These are phyloP conservation scores for Enteromius mattozi DNA, from an alignment of 2,797 vertebrate genomes.

Conservation along the genomic window DNA sequence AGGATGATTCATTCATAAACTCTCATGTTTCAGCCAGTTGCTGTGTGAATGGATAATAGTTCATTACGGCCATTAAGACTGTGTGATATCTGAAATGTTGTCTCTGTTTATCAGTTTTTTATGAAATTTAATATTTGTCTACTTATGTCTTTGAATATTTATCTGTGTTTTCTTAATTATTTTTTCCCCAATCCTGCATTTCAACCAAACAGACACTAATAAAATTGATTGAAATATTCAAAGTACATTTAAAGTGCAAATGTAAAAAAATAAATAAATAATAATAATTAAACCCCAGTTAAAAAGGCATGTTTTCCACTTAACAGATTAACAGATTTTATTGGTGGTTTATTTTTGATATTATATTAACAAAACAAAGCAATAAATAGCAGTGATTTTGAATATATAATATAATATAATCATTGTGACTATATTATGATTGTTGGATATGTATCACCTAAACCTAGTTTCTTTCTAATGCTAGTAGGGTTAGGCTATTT, in stretches of 20 bases:
- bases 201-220: background rate
- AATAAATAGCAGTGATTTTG: background rate
- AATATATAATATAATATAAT: background rate
- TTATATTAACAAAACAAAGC: background rate
- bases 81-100: background rate
- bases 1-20: background rate
- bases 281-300: background rate
- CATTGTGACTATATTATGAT: background rate
- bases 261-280: background rate
- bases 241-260: background rate
- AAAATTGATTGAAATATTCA: background rate
- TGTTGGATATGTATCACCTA: background rate
- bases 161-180: background rate
- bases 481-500: background rate
- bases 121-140: background rate
- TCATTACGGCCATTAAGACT: constrained; percentile 1
- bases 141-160: background rate
- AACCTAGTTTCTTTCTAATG: constrained; percentile 6
- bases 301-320: background rate
- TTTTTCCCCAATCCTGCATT: background rate
- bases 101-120: background rate
- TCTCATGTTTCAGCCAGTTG: constrained; percentile 9
- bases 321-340: background rate
- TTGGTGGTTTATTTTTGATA: no score
- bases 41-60: background rate